Base-by-base conservation (phyloP, 2,888 invertebrate species). In the Peribatodes rhomboidaria region DNA sequence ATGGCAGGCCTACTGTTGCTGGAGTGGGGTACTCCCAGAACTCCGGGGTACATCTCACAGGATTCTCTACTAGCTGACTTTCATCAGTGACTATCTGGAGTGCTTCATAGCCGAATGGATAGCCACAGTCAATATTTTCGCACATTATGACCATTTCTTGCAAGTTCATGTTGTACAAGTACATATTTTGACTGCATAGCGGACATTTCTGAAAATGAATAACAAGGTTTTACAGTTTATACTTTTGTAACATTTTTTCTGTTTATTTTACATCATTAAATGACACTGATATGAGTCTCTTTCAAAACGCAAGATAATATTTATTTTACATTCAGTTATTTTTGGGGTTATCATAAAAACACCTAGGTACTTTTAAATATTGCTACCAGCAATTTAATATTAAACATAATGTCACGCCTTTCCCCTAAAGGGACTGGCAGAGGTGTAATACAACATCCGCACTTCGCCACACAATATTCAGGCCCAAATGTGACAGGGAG, bases 81-180 rank as follows among this genome's bases (percentile, higher is more conserved):
- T 84, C 80, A n/a, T 78, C 75, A 64, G 76, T 73, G 0, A 82
- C 72, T 59, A 86, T 77, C 33, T 84, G 75, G 0, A 87, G 53
- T 0, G 88, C 82, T 41, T 85, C 83, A 50, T 81, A 73, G 0
- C 85, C 87, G 71, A 88, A 91, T 13, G 91, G 91, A 67, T 80
- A 92, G 1, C 83, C 82, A 63, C 92, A 92, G 1, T 76, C 68
- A 0, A 68, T 53, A 54, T 90, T 88, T 54, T 85, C 84, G 69
- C 92, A 92, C 86, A 91, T 86, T 1, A 82, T 56, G 16, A 91
- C 61, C 72, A 86, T 86, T 39, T 89, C 84, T 63, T 82, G 77
- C 16, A 80, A 82, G 61, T 88, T 85, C 20, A 92, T 78, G 50
- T 81, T 84, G 65, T 80, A 89, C 0, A 80, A 62, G 41, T 52